Evolutionary conservation across 2,113 vertebrate genomes (phyloP).

Genomic region (Dicrurus megarhynchus): DNA sequence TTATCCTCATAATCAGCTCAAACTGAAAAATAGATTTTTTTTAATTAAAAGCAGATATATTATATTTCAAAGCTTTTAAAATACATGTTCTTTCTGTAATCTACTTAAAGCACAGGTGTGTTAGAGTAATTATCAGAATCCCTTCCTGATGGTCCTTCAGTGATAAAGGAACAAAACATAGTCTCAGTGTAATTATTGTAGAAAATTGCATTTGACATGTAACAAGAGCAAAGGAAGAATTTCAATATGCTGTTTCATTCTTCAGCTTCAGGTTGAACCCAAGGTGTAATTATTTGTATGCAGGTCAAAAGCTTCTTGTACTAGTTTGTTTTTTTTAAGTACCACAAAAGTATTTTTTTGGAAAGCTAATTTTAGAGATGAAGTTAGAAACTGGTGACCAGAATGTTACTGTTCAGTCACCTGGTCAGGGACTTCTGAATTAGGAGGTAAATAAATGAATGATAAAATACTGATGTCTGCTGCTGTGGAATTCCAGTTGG

Average conservation of each 20-base stretch:
- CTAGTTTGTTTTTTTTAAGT: not conserved
- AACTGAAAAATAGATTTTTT: not conserved
- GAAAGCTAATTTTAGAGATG: not conserved
- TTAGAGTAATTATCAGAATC: not conserved
- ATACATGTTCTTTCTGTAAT: not conserved
- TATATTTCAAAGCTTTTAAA: not conserved
- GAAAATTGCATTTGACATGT: not conserved
- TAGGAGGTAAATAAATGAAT: not conserved
- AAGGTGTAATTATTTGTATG: not conserved
- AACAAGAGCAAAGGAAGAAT: not conserved
- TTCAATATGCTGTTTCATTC: not conserved
- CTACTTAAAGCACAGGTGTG: not conserved
- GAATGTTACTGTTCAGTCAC: not conserved
- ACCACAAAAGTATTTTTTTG: not conserved
- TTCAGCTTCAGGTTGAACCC: not conserved
- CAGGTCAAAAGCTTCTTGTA: not conserved
- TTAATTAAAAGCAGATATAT: not conserved
- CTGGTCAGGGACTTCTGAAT: not conserved
- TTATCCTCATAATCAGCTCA: not conserved
- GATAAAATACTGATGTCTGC: not conserved
- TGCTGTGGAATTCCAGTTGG: not conserved
- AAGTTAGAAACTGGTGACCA: not conserved
- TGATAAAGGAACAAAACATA: not conserved
- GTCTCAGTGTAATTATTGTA: not conserved
- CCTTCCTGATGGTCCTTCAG: not conserved